Base-by-base conservation (phyloP, 2,797 vertebrate genomes). In the Ibycter americanus region DNA sequence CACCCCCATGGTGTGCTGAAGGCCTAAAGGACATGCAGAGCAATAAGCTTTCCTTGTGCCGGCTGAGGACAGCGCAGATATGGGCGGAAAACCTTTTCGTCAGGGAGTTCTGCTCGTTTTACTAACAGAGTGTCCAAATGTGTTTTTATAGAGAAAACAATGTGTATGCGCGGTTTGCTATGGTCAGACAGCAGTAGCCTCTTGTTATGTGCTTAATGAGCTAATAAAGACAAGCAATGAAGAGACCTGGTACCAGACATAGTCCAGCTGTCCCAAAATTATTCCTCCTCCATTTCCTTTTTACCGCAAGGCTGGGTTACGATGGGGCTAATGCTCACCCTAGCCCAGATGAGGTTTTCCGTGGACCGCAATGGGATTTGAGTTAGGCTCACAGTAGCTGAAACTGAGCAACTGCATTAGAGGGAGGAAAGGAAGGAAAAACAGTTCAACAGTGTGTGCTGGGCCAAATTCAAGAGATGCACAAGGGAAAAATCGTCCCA, bases 391-490 rank as follows among this genome's bases (percentile, higher is more conserved):
- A 84, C 90, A 56, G 94, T 94, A 96, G 93, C 88, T 92, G 61
- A 85, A 85, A 94, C 42, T 23, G 14, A 76, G 77, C 23, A 93
- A 87, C 67, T 49, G 49, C 54, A 46, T 52, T 42, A 56, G 67
- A 89, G 67, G 66, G 83, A 94, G 63, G 67, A 71, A 85, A 93
- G 90, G 90, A 95, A 97, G 95, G 86, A 94, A 96, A 95, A 96
- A 47, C 40, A 76, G 36, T 78, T 96, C 91, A 97, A 18, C 83
- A 71, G 63, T 6, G 4, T 36, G 49, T 44, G 52, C 88, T 83
- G 90, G 90, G 95, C 93, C 93, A 87, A 89, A 83, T 71, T 80
- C 56, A 84, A 31, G 93, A 90, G 96, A 84, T 94, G 86, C 81
- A 93, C 71, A 34, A 55, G 96, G 67, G 77, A 71, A 94, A 97